Evolutionary conservation across 2,888 invertebrate species (phyloP).

Genomic region (Chloroclystis v-ata): DNA sequence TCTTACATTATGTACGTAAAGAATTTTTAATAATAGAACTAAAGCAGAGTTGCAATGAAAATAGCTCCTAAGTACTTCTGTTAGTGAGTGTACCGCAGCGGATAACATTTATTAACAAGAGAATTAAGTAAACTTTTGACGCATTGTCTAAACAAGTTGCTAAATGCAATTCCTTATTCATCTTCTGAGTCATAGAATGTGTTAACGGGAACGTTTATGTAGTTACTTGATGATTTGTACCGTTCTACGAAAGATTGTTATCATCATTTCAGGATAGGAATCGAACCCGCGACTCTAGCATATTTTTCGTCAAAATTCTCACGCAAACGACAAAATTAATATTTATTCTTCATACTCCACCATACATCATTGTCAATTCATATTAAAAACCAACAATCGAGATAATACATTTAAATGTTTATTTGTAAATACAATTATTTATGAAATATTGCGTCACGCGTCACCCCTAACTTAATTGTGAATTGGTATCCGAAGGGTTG

Average conservation of each 20-base stretch:
- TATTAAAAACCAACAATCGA: slow-evolving; percentile 32
- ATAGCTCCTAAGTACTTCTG: neutral
- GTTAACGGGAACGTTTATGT: neutral
- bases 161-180: neutral
- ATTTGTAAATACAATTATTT: slow-evolving; percentile 44
- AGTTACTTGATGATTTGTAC: too few species aligned
- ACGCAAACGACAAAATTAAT: neutral
- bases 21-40: too few species aligned
- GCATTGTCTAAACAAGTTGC: slow-evolving; percentile 1
- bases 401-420: slow-evolving; percentile 38
- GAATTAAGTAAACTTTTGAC: slow-evolving; percentile 11
- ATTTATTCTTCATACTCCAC: neutral
- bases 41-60: too few species aligned
- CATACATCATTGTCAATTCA: slow-evolving; percentile 1
- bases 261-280: too few species aligned
- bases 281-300: too few species aligned
- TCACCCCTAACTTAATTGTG: slow-evolving; percentile 13
- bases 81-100: slow-evolving; percentile 9
- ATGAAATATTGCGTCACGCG: slow-evolving; percentile 22
- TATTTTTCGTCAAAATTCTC: too few species aligned
- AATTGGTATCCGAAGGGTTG: slow-evolving; percentile 6
- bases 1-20: too few species aligned
- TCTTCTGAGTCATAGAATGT: neutral
- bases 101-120: slow-evolving; percentile 16
- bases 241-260: too few species aligned